phyloP scores from a whole-genome alignment of 2,113 vertebrate species.

The Actinemys pallida region DNA sequence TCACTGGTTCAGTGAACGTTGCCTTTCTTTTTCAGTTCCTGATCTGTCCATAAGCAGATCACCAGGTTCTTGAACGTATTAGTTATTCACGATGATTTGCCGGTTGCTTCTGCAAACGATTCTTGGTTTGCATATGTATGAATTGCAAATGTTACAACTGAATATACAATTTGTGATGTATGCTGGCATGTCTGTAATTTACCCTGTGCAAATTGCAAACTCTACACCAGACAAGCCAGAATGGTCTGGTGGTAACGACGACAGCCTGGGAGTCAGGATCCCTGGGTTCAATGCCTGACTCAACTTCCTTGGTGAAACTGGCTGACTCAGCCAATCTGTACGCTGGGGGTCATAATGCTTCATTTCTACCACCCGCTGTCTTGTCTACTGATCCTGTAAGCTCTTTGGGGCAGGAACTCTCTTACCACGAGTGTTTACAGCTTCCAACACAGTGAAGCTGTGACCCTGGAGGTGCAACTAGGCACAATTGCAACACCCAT shows the following conservation, averaged over 20 bases:
- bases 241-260: neutral
- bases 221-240: neutral
- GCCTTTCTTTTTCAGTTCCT: neutral
- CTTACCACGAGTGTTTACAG: neutral
- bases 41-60: neutral
- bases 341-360: neutral
- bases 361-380: neutral
- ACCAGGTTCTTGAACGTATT: neutral
- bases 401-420: neutral
- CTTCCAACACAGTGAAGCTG: fast-evolving
- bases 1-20: neutral
- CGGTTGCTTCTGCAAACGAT: neutral
- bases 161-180: neutral
- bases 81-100: neutral
- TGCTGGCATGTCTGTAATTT: neutral
- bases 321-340: neutral
- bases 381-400: neutral
- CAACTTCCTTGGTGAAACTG: fast-evolving
- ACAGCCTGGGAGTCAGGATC: neutral
- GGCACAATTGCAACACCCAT: neutral
- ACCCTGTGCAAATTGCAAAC: neutral
- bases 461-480: neutral
- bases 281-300: neutral
- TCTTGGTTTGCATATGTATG: neutral
- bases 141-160: neutral